Evolutionary conservation across 2,113 vertebrate species (phyloP), one percentile per base, ranked within the genome.

Genomic region (Dromas ardeola): DNA sequence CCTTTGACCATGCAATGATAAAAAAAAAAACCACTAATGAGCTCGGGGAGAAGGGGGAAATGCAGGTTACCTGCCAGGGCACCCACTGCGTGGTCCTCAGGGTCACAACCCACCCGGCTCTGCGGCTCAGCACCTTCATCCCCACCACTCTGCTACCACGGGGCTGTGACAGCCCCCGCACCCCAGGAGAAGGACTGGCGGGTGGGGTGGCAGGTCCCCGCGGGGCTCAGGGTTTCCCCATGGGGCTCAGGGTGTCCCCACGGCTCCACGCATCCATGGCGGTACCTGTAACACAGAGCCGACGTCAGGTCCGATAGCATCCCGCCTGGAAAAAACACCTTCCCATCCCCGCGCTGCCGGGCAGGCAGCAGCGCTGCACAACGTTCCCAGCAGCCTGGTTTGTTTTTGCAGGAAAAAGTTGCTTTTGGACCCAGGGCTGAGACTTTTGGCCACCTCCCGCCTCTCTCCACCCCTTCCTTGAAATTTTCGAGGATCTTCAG

Each of bases 191-290:
- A 2, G 70, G 65, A 36, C 73, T 13, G 55, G 59, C 29, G n/a
- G 70, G 56, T 0, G 6, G 26, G 32, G 19, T 45, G 53, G 6
- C 65, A 77, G 32, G 17, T 55, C 65, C 45, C 21, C 49, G 23
- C 2, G 1, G 43, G 30, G 23, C 15, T 23, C 55, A 23, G 45
- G 8, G 22, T 26, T 11, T 56, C 70, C 47, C 63, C 52, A 13
- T 0, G 2, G 38, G 27, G 15, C 32, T 67, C 77, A 30, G 47
- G 18, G 15, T 9, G 2, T 34, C 56, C 58, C 62, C 84, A 26
- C 0, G 0, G 52, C 90, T 78, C 88, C 49, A 2, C 0, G 1
- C 16, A n/a, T 10, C 70, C 22, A 1, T 2, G 47, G 29, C 1
- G 15, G 45, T 12, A 52, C 67, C 89, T 91, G 77, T 36, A 89